Evolutionary conservation across 2,888 invertebrate species (phyloP).

Genomic region (Melanostoma mellinum): DNA sequence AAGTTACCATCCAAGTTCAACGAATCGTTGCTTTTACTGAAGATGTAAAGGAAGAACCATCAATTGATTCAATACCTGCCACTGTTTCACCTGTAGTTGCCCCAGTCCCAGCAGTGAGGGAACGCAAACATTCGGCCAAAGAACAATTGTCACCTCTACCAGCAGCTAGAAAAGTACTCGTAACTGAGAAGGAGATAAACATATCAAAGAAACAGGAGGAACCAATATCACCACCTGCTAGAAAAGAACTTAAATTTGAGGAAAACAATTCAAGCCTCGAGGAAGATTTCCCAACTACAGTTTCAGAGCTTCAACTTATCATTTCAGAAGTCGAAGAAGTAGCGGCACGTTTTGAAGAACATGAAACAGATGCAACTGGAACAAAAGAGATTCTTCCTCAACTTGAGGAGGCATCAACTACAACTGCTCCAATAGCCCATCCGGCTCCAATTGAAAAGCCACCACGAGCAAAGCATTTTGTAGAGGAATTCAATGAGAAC

Average conservation of each 20-base stretch:
- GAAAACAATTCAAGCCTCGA: conserved; percentile 48
- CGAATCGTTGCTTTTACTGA: conserved; percentile 9
- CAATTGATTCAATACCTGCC: background rate
- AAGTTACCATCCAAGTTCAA: conserved; percentile 32
- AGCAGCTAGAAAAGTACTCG: conserved; percentile 27
- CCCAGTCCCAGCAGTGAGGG: conserved; percentile 39
- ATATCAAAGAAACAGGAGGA: conserved; percentile 15
- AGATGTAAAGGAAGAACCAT: background rate
- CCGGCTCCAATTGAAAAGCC: conserved; percentile 57
- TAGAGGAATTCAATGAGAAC: conserved; percentile 39
- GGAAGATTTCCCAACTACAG: conserved; percentile 45
- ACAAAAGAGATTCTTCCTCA: conserved; percentile 39
- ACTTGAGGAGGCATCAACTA: conserved; percentile 64
- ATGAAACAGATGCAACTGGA: background rate
- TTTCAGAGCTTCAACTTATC: conserved; percentile 65
- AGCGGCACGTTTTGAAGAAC: conserved; percentile 33
- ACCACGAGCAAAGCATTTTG: conserved; percentile 43
- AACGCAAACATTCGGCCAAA: background rate
- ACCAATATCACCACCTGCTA: conserved; percentile 4
- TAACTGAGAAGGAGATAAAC: conserved; percentile 17
- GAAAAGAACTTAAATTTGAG: conserved; percentile 32
- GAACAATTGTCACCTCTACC: conserved; percentile 33
- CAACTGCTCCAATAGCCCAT: conserved; percentile 36
- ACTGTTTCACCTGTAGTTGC: background rate
- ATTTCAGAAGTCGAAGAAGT: conserved; percentile 49